phyloP scores from a whole-genome alignment of 2,113 vertebrate genomes.

The Elachura formosa region DNA sequence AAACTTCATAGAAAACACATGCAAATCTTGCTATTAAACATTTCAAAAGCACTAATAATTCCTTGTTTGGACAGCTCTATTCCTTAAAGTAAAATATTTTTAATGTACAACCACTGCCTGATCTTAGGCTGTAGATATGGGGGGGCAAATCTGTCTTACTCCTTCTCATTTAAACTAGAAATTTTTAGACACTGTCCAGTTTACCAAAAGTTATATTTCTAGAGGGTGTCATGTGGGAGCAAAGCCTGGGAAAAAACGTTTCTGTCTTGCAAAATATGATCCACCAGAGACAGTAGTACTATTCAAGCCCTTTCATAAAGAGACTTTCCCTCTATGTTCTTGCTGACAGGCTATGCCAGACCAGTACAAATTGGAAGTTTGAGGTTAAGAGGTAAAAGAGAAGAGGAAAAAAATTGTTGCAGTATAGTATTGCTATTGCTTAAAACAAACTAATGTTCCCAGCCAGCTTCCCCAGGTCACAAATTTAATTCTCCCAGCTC shows the following conservation, averaged over 20 bases:
- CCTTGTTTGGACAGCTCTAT: background rate
- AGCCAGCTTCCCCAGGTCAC: background rate
- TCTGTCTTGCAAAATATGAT: background rate
- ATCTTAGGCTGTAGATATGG: background rate
- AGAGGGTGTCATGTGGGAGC: background rate
- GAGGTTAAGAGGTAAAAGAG: background rate
- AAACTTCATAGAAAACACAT: conserved; percentile 11
- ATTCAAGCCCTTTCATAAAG: background rate
- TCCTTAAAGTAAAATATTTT: background rate
- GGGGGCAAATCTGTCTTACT: background rate
- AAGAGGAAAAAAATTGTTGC: background rate
- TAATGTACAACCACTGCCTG: background rate
- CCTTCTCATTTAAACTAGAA: background rate
- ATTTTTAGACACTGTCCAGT: background rate
- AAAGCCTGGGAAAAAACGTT: background rate
- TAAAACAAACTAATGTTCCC: background rate
- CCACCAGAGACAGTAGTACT: background rate
- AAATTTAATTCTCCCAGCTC: background rate
- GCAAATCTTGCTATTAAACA: background rate
- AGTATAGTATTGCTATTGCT: background rate
- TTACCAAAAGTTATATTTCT: background rate
- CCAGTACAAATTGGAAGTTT: background rate
- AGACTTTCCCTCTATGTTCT: background rate
- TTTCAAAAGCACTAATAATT: conserved; percentile 6
- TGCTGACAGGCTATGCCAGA: background rate